These are phyloP conservation scores for Phoxinus dragarum DNA, from an alignment of 2,797 vertebrate species.

Conservation along the genomic window DNA sequence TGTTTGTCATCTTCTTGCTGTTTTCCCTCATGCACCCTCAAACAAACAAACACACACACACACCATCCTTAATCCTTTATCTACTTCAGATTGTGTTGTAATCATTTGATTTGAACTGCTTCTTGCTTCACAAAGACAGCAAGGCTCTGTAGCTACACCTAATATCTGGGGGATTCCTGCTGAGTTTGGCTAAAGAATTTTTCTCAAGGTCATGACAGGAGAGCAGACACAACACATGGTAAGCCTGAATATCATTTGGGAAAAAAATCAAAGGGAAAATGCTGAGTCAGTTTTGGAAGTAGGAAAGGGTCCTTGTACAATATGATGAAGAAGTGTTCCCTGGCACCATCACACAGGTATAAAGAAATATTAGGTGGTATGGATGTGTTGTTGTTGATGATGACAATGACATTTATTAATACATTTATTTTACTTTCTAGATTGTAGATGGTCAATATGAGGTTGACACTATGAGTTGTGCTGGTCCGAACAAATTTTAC, in stretches of 20 bases:
- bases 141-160: neutral
- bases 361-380: neutral
- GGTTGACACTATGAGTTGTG: neutral
- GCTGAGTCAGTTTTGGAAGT: too few relatives aligned
- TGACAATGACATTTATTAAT: neutral
- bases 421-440: neutral
- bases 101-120: neutral
- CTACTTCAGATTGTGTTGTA: neutral
- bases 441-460: neutral
- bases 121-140: neutral
- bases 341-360: neutral
- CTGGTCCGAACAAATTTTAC: conserved; percentile 20
- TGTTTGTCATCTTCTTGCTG: neutral
- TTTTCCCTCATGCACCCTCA: neutral
- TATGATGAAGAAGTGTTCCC: conserved; percentile 35
- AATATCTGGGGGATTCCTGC: neutral
- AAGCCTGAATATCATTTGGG: too few relatives aligned
- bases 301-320: neutral
- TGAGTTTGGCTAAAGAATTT: too few relatives aligned
- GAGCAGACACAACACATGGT: too few relatives aligned
- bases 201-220: neutral
- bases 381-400: neutral
- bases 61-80: neutral
- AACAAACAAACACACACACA: conserved; percentile 1
- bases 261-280: too few relatives aligned